Percentiles rank a stretch among this genome's conserved stretches.
Evolutionary conservation across 2,113 vertebrate genomes (phyloP).

Genomic region (Epinephelus lanceolatus): DNA sequence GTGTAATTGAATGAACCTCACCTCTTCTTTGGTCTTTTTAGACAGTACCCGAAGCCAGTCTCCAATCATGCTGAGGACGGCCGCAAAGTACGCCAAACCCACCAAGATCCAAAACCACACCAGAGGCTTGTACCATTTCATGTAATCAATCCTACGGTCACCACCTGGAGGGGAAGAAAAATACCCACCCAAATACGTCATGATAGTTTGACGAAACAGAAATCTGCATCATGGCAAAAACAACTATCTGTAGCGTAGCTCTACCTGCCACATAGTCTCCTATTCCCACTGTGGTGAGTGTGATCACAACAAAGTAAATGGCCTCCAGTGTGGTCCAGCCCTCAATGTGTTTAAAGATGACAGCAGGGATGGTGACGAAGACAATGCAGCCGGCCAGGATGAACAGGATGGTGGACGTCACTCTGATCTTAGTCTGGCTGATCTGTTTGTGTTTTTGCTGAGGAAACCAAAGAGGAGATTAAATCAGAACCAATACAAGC

Average conservation of each 20-base stretch:
- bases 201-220: not conserved
- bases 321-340: constrained; percentile 95
- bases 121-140: constrained; percentile 95
- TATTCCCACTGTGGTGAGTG: constrained; percentile 96
- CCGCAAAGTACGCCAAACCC: constrained; percentile 97
- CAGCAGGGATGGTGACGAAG: constrained; percentile 96
- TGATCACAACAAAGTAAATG: constrained; percentile 98
- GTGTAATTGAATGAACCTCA: constrained; percentile 75
- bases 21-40: constrained; percentile 99
- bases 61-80: constrained; percentile 98
- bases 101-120: constrained; percentile 99
- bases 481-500: constrained; percentile 1
- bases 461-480: constrained; percentile 33
- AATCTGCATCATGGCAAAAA: not conserved
- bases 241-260: not conserved
- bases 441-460: constrained; percentile 98
- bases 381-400: constrained; percentile 96
- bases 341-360: constrained; percentile 96
- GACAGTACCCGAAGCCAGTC: constrained; percentile 98
- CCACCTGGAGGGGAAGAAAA: constrained; percentile 86
- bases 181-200: not conserved
- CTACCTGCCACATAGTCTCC: constrained; percentile 98
- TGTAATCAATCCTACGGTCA: constrained; percentile 90
- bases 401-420: constrained; percentile 97
- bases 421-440: constrained; percentile 97